phyloP scores from a whole-genome alignment of 2,797 vertebrate species.

The Chiroxiphia lanceolata region DNA sequence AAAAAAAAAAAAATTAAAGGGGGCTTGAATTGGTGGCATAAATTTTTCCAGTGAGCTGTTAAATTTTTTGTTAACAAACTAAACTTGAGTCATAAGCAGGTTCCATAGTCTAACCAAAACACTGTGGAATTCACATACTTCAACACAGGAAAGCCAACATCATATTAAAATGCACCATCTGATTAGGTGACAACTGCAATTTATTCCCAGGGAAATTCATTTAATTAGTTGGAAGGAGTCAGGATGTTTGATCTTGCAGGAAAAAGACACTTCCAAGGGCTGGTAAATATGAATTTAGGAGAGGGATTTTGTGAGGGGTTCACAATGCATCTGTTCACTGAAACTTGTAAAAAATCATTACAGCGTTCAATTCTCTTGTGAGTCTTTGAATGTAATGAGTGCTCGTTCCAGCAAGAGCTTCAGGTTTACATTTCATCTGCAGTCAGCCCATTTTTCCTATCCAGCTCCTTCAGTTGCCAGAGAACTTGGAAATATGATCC shows the following conservation, averaged over 20 bases:
- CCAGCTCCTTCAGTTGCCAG: neutral
- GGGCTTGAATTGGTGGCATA: neutral
- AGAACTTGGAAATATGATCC: neutral
- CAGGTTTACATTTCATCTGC: neutral
- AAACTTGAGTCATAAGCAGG: neutral
- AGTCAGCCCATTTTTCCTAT: neutral
- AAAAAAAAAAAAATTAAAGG: neutral
- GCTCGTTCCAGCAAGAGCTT: neutral
- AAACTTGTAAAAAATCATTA: slow-evolving; percentile 5
- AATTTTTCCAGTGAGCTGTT: neutral
- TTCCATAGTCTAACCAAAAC: neutral
- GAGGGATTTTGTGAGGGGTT: neutral
- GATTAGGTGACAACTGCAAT: slow-evolving; percentile 19
- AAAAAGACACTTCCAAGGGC: neutral
- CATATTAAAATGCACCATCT: slow-evolving; percentile 3
- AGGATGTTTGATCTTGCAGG: slow-evolving; percentile 17
- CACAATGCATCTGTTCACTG: neutral
- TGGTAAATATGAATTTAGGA: neutral
- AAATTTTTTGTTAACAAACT: neutral
- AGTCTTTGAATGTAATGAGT: neutral
- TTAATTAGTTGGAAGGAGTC: slow-evolving; percentile 38
- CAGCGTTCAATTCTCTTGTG: neutral
- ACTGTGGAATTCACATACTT: neutral
- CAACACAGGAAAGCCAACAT: neutral
- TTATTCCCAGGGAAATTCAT: slow-evolving; percentile 12